Evolutionary conservation across 2,797 vertebrate species (phyloP).

Genomic region (Kryptopterus vitreolus): DNA sequence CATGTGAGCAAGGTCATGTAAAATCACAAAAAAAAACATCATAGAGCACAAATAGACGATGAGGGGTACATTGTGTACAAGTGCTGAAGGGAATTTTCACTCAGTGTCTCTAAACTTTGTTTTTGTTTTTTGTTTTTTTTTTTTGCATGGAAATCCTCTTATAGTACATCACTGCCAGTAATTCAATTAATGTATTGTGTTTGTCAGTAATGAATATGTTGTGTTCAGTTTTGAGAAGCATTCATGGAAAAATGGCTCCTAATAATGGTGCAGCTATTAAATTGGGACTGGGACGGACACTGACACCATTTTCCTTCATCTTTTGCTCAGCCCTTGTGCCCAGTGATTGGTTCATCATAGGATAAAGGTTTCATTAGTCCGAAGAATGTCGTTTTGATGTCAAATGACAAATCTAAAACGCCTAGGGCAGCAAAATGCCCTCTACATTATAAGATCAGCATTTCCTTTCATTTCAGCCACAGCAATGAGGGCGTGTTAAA

Average conservation of each 20-base stretch:
- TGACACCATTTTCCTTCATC: neutral
- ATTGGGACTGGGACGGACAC: neutral
- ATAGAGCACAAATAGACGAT: constrained; percentile 43
- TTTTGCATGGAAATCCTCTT: neutral
- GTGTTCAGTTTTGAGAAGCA: neutral
- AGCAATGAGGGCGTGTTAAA: constrained; percentile 48
- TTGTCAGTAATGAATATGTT: neutral
- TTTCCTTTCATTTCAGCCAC: constrained; percentile 21
- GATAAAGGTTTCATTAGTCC: neutral
- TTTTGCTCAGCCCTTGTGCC: neutral
- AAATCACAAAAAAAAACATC: constrained; percentile 29
- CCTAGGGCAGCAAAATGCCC: neutral
- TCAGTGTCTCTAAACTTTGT: neutral
- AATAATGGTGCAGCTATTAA: neutral
- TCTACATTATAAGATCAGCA: neutral
- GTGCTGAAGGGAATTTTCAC: constrained; percentile 5
- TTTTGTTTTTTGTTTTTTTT: neutral
- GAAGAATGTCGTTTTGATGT: neutral
- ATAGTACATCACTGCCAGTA: neutral
- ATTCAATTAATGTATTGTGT: neutral
- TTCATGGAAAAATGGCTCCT: neutral
- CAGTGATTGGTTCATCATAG: neutral
- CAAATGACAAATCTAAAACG: neutral
- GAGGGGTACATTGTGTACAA: constrained; percentile 28
- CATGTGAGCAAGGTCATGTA: constrained; percentile 54